Conservation (phyloP, 2,888 invertebrate species). For the Sclerodermus sp. region DNA sequence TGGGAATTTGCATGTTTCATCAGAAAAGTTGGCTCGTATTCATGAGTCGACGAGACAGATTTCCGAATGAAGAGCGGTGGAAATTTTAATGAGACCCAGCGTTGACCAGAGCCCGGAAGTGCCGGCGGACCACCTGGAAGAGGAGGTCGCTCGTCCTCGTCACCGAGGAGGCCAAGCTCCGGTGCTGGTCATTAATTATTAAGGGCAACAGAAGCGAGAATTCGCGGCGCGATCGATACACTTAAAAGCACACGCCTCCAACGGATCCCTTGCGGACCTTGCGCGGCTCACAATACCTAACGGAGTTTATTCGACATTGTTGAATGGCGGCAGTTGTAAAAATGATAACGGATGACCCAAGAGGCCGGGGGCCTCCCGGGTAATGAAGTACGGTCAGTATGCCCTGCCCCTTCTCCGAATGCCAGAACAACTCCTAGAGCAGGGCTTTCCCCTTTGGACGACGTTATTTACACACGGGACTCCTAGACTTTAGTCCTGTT, state of each 20-base stretch:
- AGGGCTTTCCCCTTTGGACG: slow-evolving; percentile 32
- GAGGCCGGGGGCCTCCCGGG: slow-evolving; percentile 50
- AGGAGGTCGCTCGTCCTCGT: slow-evolving; percentile 13
- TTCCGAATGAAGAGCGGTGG: slow-evolving; percentile 13
- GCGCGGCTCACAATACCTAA: slow-evolving; percentile 50
- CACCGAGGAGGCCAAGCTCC: slow-evolving; percentile 1
- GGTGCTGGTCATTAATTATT: slow-evolving; percentile 25
- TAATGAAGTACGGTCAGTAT: slow-evolving; percentile 58
- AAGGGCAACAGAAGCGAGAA: slow-evolving; percentile 19
- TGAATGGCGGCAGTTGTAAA: slow-evolving; percentile 58
- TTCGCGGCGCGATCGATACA: slow-evolving; percentile 32
- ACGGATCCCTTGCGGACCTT: slow-evolving; percentile 36
- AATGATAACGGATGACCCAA: slow-evolving; percentile 58
- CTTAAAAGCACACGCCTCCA: slow-evolving; percentile 30
- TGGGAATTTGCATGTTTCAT: no score
- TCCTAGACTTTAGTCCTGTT: neutral
- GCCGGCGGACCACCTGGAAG: neutral
- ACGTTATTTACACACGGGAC: slow-evolving; percentile 38
- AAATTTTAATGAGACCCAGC: no score
- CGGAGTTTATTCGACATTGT: slow-evolving; percentile 59
- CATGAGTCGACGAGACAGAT: slow-evolving; percentile 1
- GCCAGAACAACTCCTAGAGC: slow-evolving; percentile 34
- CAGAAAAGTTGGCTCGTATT: slow-evolving; percentile 4
- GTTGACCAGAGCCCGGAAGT: neutral
- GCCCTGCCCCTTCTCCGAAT: slow-evolving; percentile 36